Base-by-base conservation (phyloP, 2,113 vertebrate genomes). In the Syngnathus typhle region DNA sequence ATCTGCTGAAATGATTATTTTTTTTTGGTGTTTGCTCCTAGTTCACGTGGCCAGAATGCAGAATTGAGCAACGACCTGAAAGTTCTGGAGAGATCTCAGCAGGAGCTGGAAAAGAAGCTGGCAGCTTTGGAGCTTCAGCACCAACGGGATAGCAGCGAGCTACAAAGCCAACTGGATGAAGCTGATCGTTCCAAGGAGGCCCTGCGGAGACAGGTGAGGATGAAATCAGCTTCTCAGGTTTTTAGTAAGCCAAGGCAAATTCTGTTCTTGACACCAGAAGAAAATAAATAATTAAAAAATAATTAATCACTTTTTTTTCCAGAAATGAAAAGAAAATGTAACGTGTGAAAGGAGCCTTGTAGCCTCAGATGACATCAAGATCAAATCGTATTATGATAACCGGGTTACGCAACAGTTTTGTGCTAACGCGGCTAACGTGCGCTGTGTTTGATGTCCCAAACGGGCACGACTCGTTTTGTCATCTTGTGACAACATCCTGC, bases 131-230 rank as follows among this genome's bases (percentile, higher is more conserved):
- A 93, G 91, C 92, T 94, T 73, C 91, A 96, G 75, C 94, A 95
- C 84, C 93, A 93, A 72, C 92, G 90, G 69, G 92, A 97, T 79
- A 91, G 91, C 75, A 75, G 82, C 71, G 89, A 89, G 80, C 85
- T 97, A 71, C 95, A 95, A 85, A 89, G 80, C 73, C 94, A 95
- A 58, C 93, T 97, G 87, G 93, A 90, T 74, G 94, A 94, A 70
- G 93, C 95, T 70, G 92, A 94, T 76, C 91, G 82, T 80, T 91
- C 89, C 88, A 93, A 92, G 84, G 91, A 92, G 86, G 89, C 92
- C 78, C 90, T 94, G 82, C 94, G 95, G 87, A 95, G 89, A 90
- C 95, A 98, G 94, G 97, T 98, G 87, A 82, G 37, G 39, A 46
- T 65, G 47, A 15, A 36, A 0, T 36, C 13, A 16, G 27, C 27